Conservation (phyloP, 2,113 vertebrate species). For the Siniperca chuatsi region DNA sequence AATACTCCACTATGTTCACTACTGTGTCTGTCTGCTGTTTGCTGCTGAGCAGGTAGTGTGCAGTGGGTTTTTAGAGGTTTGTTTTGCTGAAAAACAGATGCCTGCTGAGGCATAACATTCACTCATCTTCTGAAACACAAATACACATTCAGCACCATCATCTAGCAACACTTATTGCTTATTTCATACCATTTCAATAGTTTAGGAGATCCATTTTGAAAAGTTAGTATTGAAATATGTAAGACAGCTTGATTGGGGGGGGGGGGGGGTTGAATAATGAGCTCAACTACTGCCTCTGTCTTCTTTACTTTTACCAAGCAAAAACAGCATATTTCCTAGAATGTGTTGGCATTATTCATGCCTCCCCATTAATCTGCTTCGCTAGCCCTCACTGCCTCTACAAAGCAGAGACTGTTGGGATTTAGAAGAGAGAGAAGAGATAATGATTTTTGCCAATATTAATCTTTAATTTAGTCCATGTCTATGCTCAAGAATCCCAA, state of each 20-base stretch:
- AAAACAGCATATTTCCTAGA: slow-evolving; percentile 1
- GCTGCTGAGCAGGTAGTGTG: neutral
- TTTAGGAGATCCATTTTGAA: slow-evolving; percentile 13
- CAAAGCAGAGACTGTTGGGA: slow-evolving; percentile 16
- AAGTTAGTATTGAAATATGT: slow-evolving; percentile 28
- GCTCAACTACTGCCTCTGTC: slow-evolving; percentile 23
- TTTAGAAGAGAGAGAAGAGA: slow-evolving; percentile 12
- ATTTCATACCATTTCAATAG: slow-evolving; percentile 13
- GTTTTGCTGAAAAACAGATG: neutral
- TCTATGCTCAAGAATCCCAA: slow-evolving; percentile 13
- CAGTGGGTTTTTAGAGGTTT: neutral
- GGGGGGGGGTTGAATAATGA: slow-evolving; percentile 34
- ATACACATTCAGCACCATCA: slow-evolving; percentile 17
- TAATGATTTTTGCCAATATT: slow-evolving; percentile 18
- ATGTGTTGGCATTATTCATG: slow-evolving; percentile 2
- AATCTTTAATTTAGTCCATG: slow-evolving; percentile 21
- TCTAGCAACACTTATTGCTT: slow-evolving; percentile 8
- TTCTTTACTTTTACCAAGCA: slow-evolving; percentile 4
- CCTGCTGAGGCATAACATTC: neutral
- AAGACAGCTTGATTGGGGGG: slow-evolving; percentile 1
- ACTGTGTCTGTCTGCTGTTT: neutral
- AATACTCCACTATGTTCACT: neutral
- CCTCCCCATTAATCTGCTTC: slow-evolving; percentile 11
- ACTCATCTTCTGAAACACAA: slow-evolving; percentile 14
- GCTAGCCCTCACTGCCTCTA: neutral